phyloP scores from a whole-genome alignment of 2,797 vertebrate species.

The Varecia variegata region DNA sequence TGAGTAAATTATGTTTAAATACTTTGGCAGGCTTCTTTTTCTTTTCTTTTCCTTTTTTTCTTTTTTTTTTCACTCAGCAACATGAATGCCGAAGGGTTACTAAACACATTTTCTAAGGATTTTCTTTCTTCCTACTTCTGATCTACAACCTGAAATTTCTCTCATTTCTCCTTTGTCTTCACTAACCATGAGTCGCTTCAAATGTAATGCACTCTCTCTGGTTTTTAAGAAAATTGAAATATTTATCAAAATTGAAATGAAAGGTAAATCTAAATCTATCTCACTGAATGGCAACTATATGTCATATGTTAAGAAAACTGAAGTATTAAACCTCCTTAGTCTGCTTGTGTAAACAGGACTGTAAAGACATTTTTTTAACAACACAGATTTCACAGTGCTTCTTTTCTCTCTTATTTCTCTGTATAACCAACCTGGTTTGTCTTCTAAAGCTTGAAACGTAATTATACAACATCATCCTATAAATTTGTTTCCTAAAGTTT shows the following conservation, averaged over 20 bases:
- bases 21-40: not conserved
- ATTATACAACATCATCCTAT: not conserved
- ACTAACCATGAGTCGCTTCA: not conserved
- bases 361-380: not conserved
- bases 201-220: not conserved
- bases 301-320: not conserved
- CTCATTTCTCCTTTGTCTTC: slow-evolving; percentile 46
- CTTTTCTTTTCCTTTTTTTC: not conserved
- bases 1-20: slow-evolving; percentile 18
- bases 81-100: not conserved
- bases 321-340: not conserved
- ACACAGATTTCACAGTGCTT: not conserved
- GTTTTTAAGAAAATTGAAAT: slow-evolving; percentile 40
- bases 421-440: not conserved
- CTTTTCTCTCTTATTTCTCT: not conserved
- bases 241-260: slow-evolving; percentile 51
- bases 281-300: not conserved
- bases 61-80: not conserved
- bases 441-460: slow-evolving; percentile 11
- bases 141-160: not conserved
- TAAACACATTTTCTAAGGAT: not conserved
- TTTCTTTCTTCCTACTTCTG: slow-evolving; percentile 45
- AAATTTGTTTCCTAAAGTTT: slow-evolving; percentile 60
- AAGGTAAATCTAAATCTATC: slow-evolving; percentile 29
- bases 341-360: not conserved